phyloP scores from a whole-genome alignment of 35 echinoderm and acorn worm species.

The Holothuria glaberrima region DNA sequence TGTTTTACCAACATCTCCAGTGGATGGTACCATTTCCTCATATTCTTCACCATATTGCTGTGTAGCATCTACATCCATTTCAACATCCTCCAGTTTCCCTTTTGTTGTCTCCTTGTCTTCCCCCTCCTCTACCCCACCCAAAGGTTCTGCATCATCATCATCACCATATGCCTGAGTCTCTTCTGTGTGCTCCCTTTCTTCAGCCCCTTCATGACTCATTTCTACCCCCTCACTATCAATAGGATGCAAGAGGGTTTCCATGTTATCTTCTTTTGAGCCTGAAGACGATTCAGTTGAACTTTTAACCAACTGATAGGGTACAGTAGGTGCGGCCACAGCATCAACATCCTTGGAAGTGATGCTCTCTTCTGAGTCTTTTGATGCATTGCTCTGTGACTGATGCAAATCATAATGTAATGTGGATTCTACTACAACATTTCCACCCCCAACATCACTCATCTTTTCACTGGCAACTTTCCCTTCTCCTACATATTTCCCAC shows the following conservation, averaged over 20 bases:
- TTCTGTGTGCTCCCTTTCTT: not conserved
- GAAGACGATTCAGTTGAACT: conserved; percentile 7
- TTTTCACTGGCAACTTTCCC: no score
- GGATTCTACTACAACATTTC: not conserved
- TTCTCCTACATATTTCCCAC: no score
- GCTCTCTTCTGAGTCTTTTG: no score
- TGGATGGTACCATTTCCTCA: not conserved
- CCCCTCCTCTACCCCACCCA: not conserved
- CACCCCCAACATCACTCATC: no score
- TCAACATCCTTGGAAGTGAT: not conserved
- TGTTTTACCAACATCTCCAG: not conserved
- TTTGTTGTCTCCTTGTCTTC: not conserved
- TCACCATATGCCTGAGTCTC: conserved; percentile 38
- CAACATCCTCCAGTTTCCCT: not conserved
- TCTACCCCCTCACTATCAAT: not conserved
- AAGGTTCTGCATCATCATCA: not conserved
- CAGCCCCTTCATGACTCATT: not conserved
- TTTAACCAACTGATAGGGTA: conserved; percentile 10
- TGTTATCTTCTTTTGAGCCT: not conserved
- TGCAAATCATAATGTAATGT: not conserved
- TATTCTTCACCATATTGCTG: conserved; percentile 22
- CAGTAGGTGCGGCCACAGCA: not conserved
- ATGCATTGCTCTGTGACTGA: not conserved
- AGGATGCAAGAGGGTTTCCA: conserved; percentile 3
- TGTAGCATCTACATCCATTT: conserved; percentile 15